Percentiles rank a stretch among this genome's conserved stretches.
Conservation (phyloP, 1,140 invertebrate species). For the Rhyacophila brunnea region DNA sequence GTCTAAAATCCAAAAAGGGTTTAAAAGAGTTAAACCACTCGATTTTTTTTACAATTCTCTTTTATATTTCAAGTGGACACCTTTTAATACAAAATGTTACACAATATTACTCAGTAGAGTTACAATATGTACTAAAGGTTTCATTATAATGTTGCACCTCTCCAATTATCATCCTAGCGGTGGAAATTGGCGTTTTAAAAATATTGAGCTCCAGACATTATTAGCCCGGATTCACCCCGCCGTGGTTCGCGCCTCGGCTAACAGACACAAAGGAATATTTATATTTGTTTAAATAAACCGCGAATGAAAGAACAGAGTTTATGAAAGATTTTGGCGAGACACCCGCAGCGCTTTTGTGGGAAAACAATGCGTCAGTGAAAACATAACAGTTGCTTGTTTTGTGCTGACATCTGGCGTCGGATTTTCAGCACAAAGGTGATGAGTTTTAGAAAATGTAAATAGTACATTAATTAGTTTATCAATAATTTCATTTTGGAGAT, state of each 20-base stretch:
- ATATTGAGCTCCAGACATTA: background rate
- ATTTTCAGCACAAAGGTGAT: background rate
- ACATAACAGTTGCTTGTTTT: slow-evolving; percentile 2
- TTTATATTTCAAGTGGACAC: slow-evolving; percentile 12
- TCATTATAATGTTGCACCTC: background rate
- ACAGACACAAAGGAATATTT: slow-evolving; percentile 14
- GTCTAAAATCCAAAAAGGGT: too few relatives aligned
- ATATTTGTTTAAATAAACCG: slow-evolving; percentile 28
- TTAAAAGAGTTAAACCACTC: too few relatives aligned
- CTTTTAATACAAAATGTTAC: slow-evolving; percentile 6
- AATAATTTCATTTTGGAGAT: too few relatives aligned
- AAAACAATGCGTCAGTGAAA: slow-evolving; percentile 3
- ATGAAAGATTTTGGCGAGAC: slow-evolving; percentile 2
- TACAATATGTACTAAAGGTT: background rate
- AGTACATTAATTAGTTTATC: too few relatives aligned
- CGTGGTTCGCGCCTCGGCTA: slow-evolving; percentile 11
- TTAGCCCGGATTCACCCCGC: background rate
- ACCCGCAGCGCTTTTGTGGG: slow-evolving; percentile 13
- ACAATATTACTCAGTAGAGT: slow-evolving; percentile 1
- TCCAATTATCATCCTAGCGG: background rate
- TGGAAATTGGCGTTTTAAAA: background rate
- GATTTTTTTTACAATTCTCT: background rate
- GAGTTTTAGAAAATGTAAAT: too few relatives aligned
- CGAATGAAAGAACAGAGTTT: background rate
- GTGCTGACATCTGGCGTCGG: slow-evolving; percentile 5